Base-by-base conservation (phyloP, 30 jellyfish, hydroid and myxozoan species). In the Aurelia aurita complex sp. Pacific region DNA sequence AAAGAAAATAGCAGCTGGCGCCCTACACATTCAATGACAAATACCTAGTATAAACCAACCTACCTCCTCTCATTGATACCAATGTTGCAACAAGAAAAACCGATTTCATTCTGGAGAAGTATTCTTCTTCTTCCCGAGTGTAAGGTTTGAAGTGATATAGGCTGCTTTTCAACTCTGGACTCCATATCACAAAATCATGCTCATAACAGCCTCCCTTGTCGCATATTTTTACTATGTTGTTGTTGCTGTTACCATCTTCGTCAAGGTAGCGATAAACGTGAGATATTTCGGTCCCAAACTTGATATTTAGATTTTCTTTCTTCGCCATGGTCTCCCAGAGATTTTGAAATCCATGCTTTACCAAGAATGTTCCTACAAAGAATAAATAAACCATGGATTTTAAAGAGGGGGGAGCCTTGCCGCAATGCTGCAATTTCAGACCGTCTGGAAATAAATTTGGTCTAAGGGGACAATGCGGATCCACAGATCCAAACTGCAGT, bases 151-250 rank as follows among this genome's bases (percentile, higher is more conserved):
- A 68, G 10, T 29, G 54, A 8, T 77, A 40, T 71, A 88, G 35
- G 64, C 98, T 88, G 29, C 70, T 36, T 78, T 83, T 74, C 91
- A 85, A 14, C 62, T 94, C 98, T 62, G 97, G 97, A 38, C 94
- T 94, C 98, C 98, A 94, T 10, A 94, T 94, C 53, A 94, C 74
- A 53, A 94, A 94, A 77, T 94, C 98, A 33, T 85, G 89, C 4
- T 73, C 36, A 53, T 73, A 61, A 9, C 74, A 29, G 23, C 29
- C 19, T 35, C 82, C 97, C 8, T 14, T 46, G 12, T 46, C 57
- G 8, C 57, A 46, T 0, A 46, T 46, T 46, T 46, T 46, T 46
- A 46, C 57, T 46, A 4, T 46, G 57, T 46, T 6, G 79, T 73
- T 34, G 34, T 13, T 91, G 38, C 74, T 65, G 65, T 76, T 38